Evolutionary conservation across 1,140 invertebrate genomes (phyloP).

Genomic region (Aphis craccivora): DNA sequence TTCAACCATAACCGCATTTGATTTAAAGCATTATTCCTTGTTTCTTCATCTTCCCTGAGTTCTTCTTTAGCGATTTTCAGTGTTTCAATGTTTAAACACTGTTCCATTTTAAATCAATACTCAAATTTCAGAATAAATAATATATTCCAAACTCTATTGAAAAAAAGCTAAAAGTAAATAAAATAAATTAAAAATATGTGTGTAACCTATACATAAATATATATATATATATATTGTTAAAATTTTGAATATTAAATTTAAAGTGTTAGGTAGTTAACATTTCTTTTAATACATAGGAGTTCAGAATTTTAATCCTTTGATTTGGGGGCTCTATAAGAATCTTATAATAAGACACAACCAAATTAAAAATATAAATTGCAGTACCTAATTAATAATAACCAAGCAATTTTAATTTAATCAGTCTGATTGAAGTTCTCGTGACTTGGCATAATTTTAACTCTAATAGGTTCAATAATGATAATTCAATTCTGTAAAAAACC

Average conservation of each 20-base stretch:
- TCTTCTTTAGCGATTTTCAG: slow-evolving; percentile 73
- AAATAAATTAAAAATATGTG: background rate
- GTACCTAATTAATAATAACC: too few relatives aligned
- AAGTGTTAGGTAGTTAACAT: background rate
- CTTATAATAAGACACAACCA: too few relatives aligned
- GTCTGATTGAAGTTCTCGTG: too few relatives aligned
- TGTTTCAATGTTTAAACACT: slow-evolving; percentile 61
- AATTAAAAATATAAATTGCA: too few relatives aligned
- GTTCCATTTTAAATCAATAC: slow-evolving; percentile 14
- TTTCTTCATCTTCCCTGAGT: slow-evolving; percentile 74
- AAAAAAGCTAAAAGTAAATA: background rate
- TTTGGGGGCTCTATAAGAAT: too few relatives aligned
- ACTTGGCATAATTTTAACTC: too few relatives aligned
- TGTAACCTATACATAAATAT: too few relatives aligned
- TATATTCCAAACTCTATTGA: background rate
- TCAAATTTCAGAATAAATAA: background rate
- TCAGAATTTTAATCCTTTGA: too few relatives aligned
- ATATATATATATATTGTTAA: background rate
- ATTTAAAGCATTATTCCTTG: slow-evolving; percentile 72
- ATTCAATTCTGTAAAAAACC: too few relatives aligned
- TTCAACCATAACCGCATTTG: slow-evolving; percentile 76
- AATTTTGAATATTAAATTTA: background rate
- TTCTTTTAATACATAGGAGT: too few relatives aligned
- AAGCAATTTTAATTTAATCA: too few relatives aligned
- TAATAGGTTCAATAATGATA: too few relatives aligned